These are phyloP conservation scores for Drosophila incognita DNA, from an alignment of 2,888 invertebrate species.

Conservation along the genomic window DNA sequence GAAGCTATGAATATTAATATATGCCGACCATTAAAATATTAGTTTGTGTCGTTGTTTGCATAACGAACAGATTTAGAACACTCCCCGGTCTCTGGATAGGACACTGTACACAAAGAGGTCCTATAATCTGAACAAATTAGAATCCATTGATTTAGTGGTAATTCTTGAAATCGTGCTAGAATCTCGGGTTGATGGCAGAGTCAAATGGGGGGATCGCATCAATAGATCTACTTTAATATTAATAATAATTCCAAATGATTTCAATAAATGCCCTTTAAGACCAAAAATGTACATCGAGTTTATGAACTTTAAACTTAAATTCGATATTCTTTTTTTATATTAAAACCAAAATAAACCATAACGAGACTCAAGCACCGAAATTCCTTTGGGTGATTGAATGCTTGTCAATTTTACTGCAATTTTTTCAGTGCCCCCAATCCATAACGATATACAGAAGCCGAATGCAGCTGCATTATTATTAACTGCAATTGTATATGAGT, in stretches of 20 bases:
- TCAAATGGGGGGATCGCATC: neutral
- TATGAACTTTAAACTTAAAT: neutral
- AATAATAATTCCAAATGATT: neutral
- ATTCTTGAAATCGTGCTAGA: neutral
- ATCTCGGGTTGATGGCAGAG: neutral
- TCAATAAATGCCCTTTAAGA: neutral
- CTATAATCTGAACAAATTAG: neutral
- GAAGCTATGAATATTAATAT: neutral
- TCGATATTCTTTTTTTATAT: neutral
- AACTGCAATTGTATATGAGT: slow-evolving; percentile 45
- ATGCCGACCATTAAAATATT: neutral
- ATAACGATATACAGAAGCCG: slow-evolving; percentile 3
- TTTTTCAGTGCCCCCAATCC: neutral
- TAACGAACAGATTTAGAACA: neutral
- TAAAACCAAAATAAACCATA: neutral
- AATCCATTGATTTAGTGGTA: neutral
- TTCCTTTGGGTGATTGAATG: slow-evolving; percentile 29
- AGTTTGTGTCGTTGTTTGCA: neutral
- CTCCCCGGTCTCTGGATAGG: neutral
- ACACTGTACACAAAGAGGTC: neutral
- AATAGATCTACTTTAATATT: neutral
- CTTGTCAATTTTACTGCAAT: slow-evolving; percentile 10
- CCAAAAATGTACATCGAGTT: neutral
- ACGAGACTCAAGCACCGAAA: neutral
- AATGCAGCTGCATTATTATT: slow-evolving; percentile 51